Percentiles rank a stretch among this genome's conserved stretches.
These are phyloP conservation scores for Polydrusus tereticollis DNA, from an alignment of 2,888 invertebrate species.

Conservation along the genomic window DNA sequence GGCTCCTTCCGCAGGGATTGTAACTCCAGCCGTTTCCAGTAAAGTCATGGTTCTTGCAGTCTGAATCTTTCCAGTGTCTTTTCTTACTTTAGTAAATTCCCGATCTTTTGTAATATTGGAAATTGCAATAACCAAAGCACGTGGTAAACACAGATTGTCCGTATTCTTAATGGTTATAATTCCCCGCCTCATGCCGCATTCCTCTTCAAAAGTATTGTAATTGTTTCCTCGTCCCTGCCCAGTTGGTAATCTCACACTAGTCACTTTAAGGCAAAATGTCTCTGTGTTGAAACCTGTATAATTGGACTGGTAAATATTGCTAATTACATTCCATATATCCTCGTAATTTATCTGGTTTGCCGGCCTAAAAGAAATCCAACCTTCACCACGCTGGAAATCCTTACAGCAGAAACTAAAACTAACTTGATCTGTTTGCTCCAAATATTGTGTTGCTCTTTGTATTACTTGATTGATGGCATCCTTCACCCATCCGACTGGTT, in stretches of 20 bases:
- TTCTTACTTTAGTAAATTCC: not conserved
- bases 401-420: no score
- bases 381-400: no score
- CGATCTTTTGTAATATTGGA: not conserved
- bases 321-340: not conserved
- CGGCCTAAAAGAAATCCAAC: no score
- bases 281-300: not conserved
- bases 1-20: not conserved
- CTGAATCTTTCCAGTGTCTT: not conserved
- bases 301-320: not conserved
- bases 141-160: constrained; percentile 3
- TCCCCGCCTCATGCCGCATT: not conserved
- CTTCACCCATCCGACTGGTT: no score
- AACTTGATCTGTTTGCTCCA: no score
- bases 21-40: not conserved
- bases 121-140: not conserved
- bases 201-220: not conserved
- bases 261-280: not conserved
- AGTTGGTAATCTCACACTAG: not conserved
- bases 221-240: not conserved
- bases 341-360: not conserved
- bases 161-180: not conserved
- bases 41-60: not conserved
- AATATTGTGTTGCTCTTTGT: no score
- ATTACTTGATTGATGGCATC: no score